These are phyloP conservation scores for Eulithis testata DNA, from an alignment of 2,888 invertebrate genomes.

Conservation along the genomic window DNA sequence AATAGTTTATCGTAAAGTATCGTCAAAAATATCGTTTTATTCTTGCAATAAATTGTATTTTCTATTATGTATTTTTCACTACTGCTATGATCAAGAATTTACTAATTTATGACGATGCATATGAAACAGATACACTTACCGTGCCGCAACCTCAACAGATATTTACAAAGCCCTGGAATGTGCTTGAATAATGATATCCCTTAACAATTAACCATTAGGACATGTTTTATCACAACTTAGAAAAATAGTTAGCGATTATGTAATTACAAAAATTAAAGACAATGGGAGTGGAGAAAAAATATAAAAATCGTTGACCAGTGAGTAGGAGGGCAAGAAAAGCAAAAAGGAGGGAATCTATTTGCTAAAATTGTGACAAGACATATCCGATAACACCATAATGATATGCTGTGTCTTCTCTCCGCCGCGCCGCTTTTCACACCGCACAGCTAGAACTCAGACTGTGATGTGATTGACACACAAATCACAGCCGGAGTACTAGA, in stretches of 20 bases:
- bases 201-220: conserved; percentile 78
- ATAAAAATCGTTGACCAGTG: background rate
- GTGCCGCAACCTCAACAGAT: conserved; percentile 26
- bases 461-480: conserved; percentile 94
- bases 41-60: background rate
- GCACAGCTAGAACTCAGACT: conserved; percentile 97
- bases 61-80: no score
- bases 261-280: background rate
- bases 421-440: conserved; percentile 61
- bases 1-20: conserved; percentile 10
- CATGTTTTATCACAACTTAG: conserved; percentile 30
- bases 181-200: conserved; percentile 78
- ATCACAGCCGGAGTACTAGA: conserved; percentile 93
- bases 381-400: conserved; percentile 32
- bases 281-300: background rate
- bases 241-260: background rate
- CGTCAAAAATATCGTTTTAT: background rate
- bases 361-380: conserved; percentile 19
- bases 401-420: conserved; percentile 36
- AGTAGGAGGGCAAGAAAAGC: background rate
- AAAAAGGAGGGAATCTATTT: no score
- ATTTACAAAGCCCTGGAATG: conserved; percentile 57
- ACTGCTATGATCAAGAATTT: background rate
- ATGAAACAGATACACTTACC: conserved; percentile 26
- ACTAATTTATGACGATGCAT: background rate